Percentiles rank a stretch among this genome's conserved stretches.
phyloP scores from a whole-genome alignment of 2,888 invertebrate genomes.

The Agriotes lineatus region DNA sequence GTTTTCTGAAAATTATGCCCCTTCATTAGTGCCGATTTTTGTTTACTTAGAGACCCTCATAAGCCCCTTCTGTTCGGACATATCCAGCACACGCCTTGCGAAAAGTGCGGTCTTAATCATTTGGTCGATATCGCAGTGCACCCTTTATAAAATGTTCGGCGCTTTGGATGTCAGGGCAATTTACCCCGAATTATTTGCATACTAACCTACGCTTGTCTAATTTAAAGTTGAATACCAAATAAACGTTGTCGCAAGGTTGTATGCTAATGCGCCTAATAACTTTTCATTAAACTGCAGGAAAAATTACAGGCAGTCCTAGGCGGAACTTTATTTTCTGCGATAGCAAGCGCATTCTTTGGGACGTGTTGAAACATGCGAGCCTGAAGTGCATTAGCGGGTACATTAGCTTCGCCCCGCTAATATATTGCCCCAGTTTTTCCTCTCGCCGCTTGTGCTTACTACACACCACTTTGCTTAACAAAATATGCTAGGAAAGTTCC shows the following conservation, averaged over 20 bases:
- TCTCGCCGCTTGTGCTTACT: neutral
- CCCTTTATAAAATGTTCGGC: no score
- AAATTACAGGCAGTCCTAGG: neutral
- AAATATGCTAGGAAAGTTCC: neutral
- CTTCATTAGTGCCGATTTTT: conserved; percentile 23
- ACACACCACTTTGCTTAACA: neutral
- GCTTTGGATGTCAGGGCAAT: no score
- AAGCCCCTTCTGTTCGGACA: no score
- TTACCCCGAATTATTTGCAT: no score
- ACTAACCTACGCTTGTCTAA: no score
- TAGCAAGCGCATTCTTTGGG: neutral
- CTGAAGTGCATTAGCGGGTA: neutral
- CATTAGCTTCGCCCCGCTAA: neutral
- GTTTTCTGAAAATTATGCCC: conserved; percentile 22
- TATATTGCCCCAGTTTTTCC: neutral
- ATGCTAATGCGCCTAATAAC: no score
- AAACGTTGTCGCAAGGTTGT: no score
- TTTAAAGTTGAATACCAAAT: no score
- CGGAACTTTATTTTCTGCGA: neutral
- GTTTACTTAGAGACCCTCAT: conserved; percentile 3
- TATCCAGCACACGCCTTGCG: no score
- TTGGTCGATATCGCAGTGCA: no score
- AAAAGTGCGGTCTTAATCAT: no score
- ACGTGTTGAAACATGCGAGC: neutral
- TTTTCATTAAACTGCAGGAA: neutral